Conservation (phyloP, 2,797 vertebrate species). For the Anguilla anguilla region DNA sequence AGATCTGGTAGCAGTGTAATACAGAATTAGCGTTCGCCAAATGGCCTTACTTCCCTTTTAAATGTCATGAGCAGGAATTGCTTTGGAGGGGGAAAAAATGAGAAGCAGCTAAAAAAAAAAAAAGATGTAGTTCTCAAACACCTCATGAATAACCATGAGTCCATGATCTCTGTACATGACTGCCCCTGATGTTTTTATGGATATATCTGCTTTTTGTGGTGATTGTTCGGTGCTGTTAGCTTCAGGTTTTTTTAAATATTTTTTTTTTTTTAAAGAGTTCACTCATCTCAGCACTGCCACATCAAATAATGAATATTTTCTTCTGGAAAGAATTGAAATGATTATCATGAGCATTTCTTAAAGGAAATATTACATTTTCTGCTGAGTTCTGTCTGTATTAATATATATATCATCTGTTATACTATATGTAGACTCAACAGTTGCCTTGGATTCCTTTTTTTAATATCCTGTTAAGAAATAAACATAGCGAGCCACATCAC, state of each 20-base stretch:
- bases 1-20: slow-evolving; percentile 73
- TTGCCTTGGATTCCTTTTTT: background rate
- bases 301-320: background rate
- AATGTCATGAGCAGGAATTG: slow-evolving; percentile 75
- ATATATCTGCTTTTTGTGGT: slow-evolving; percentile 63
- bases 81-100: slow-evolving; percentile 63
- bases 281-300: background rate
- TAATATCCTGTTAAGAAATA: background rate
- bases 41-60: slow-evolving; percentile 81
- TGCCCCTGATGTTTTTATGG: slow-evolving; percentile 75
- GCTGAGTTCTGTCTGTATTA: background rate
- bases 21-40: slow-evolving; percentile 75
- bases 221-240: slow-evolving; percentile 55
- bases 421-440: background rate
- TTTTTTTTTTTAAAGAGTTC: background rate
- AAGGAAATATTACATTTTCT: background rate
- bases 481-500: background rate
- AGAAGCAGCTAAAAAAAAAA: slow-evolving; percentile 64
- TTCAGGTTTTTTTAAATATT: background rate
- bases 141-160: slow-evolving; percentile 76
- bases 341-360: background rate
- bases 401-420: background rate
- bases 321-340: background rate
- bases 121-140: slow-evolving; percentile 67
- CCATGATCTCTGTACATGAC: slow-evolving; percentile 72